phyloP scores from a whole-genome alignment of 2,797 vertebrate genomes.

The Myotis planiceps region DNA sequence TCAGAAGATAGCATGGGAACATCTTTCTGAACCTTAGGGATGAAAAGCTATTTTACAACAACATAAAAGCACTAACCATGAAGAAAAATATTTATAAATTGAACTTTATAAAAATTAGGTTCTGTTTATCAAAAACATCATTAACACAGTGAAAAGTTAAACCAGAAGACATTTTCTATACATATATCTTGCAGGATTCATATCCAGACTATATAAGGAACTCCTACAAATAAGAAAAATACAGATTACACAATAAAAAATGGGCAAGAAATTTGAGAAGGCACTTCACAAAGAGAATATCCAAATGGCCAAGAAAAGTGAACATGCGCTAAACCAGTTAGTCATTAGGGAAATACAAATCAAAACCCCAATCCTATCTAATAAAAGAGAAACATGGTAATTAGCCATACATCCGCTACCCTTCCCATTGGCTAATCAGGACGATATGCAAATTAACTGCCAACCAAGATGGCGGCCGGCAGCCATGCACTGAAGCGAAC shows the following conservation, averaged over 20 bases:
- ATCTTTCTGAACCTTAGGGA: neutral
- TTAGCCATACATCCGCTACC: too few species aligned
- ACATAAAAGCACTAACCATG: neutral
- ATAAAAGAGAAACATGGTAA: too few species aligned
- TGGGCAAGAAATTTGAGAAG: neutral
- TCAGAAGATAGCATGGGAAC: neutral
- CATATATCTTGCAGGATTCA: neutral
- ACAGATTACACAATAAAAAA: neutral
- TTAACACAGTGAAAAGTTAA: neutral
- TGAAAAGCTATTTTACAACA: constrained; percentile 26
- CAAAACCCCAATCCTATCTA: constrained; percentile 32
- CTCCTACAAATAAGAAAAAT: neutral
- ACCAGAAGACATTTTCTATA: neutral
- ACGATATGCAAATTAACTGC: too few species aligned
- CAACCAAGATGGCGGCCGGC: too few species aligned
- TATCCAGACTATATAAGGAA: neutral
- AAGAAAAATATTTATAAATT: constrained; percentile 24
- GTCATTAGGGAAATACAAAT: neutral
- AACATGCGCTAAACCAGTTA: neutral
- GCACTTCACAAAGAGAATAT: neutral
- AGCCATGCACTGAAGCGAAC: too few species aligned
- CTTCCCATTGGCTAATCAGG: too few species aligned
- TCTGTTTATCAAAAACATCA: neutral
- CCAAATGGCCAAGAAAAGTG: neutral
- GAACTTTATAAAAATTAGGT: neutral